Conservation (phyloP, 2,888 invertebrate species). For the Caenorhabditis sinica region DNA sequence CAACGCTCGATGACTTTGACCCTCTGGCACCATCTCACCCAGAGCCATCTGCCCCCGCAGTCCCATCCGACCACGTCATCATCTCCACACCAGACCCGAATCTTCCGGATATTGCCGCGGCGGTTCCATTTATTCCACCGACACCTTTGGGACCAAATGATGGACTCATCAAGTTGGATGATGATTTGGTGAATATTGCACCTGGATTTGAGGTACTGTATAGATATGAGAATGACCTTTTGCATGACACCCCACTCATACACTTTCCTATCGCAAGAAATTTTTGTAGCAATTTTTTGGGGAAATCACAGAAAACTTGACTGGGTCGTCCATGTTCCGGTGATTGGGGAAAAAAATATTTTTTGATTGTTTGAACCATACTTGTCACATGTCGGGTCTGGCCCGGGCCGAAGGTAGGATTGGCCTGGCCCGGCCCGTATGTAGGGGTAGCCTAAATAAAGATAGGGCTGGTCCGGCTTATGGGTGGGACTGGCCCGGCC, state of each 20-base stretch:
- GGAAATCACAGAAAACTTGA: too few species aligned
- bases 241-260: background rate
- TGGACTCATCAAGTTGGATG: constrained; percentile 38
- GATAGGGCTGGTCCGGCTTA: too few species aligned
- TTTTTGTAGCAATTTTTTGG: constrained; percentile 1
- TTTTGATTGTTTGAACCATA: too few species aligned
- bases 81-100: constrained; percentile 30
- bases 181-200: constrained; percentile 32
- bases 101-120: constrained; percentile 40
- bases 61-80: constrained; percentile 49
- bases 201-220: constrained; percentile 55
- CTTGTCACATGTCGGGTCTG: too few species aligned
- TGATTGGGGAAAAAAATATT: background rate
- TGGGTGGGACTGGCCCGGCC: too few species aligned
- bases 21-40: constrained; percentile 32
- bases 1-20: background rate
- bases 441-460: too few species aligned
- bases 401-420: too few species aligned
- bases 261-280: background rate
- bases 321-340: background rate
- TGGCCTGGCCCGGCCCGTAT: too few species aligned
- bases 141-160: constrained; percentile 14
- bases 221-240: background rate
- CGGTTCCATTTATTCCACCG: constrained; percentile 47
- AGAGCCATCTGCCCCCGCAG: constrained; percentile 47